Percentiles rank a stretch among this genome's conserved stretches.
These are phyloP conservation scores for Sinotaia quadrata DNA, from an alignment of 2,888 invertebrate genomes.

Conservation along the genomic window DNA sequence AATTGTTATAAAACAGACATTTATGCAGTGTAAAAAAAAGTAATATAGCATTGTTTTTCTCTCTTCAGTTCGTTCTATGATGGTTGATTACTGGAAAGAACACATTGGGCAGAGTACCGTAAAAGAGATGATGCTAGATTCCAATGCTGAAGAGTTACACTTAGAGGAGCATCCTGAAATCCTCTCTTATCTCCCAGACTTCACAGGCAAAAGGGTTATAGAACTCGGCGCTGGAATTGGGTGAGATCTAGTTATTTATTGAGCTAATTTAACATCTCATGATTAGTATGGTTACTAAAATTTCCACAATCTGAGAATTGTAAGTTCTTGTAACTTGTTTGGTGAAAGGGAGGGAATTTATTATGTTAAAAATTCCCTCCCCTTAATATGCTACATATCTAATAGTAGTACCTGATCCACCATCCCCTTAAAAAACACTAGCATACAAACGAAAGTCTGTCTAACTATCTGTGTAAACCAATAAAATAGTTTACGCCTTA, in stretches of 20 bases:
- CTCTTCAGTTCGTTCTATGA: constrained; percentile 30
- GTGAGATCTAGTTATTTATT: constrained; percentile 57
- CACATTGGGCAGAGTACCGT: constrained; percentile 64
- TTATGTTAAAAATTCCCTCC: too few relatives aligned
- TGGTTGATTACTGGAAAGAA: constrained; percentile 65
- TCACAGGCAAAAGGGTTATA: constrained; percentile 72
- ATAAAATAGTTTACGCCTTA: too few relatives aligned
- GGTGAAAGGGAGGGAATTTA: background rate
- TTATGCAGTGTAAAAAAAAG: too few relatives aligned
- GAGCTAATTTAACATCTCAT: background rate
- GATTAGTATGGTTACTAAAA: too few relatives aligned
- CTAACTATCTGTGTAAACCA: too few relatives aligned
- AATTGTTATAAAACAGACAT: too few relatives aligned
- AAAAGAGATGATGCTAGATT: constrained; percentile 74
- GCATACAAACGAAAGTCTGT: too few relatives aligned
- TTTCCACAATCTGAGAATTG: too few relatives aligned
- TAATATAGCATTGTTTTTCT: too few relatives aligned
- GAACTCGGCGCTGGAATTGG: constrained; percentile 77
- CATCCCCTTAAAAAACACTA: too few relatives aligned
- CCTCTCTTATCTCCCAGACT: constrained; percentile 73
- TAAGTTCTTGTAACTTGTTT: background rate
- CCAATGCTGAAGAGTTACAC: constrained; percentile 70
- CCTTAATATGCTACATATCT: too few relatives aligned
- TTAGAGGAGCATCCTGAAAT: constrained; percentile 73
- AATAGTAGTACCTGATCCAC: too few relatives aligned